phyloP scores from a whole-genome alignment of 1,140 invertebrate species.

The Drosophila carrolli region DNA sequence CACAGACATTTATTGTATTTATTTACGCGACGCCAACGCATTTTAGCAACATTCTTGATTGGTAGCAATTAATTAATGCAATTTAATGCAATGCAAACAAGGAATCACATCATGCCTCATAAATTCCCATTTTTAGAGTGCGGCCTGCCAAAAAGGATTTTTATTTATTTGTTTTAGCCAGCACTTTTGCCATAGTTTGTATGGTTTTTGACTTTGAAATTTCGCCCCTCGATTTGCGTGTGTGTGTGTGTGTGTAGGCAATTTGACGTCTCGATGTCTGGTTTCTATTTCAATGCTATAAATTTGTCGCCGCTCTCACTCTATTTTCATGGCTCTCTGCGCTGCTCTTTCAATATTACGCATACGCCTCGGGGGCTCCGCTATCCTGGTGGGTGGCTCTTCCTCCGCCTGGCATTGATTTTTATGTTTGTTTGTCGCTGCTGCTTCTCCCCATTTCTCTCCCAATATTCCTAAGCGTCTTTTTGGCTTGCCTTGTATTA shows the following conservation, averaged over 20 bases:
- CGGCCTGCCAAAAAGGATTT: slow-evolving; percentile 22
- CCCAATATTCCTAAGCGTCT: slow-evolving; percentile 7
- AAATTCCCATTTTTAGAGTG: slow-evolving; percentile 63
- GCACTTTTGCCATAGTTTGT: slow-evolving; percentile 30
- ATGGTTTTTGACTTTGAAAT: slow-evolving; percentile 63
- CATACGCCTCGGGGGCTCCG: slow-evolving; percentile 58
- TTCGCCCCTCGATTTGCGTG: not conserved
- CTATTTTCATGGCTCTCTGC: slow-evolving; percentile 4
- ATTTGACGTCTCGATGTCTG: slow-evolving; percentile 79
- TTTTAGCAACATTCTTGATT: slow-evolving; percentile 41
- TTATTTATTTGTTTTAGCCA: slow-evolving; percentile 67
- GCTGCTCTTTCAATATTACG: slow-evolving; percentile 62
- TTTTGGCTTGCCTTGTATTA: slow-evolving; percentile 61
- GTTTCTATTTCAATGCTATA: slow-evolving; percentile 78
- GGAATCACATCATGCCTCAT: slow-evolving; percentile 34
- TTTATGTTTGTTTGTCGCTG: slow-evolving; percentile 58
- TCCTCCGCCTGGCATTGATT: slow-evolving; percentile 69
- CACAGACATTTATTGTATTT: slow-evolving; percentile 31
- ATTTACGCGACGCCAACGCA: slow-evolving; percentile 29
- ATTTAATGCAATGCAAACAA: slow-evolving; percentile 64
- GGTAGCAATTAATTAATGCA: slow-evolving; percentile 57
- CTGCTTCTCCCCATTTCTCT: slow-evolving; percentile 25
- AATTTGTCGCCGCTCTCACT: slow-evolving; percentile 66
- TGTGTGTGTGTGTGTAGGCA: slow-evolving; percentile 27
- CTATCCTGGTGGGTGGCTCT: slow-evolving; percentile 60